Evolutionary conservation across 2,888 invertebrate species (phyloP).

Genomic region (Silvanus unidentatus): DNA sequence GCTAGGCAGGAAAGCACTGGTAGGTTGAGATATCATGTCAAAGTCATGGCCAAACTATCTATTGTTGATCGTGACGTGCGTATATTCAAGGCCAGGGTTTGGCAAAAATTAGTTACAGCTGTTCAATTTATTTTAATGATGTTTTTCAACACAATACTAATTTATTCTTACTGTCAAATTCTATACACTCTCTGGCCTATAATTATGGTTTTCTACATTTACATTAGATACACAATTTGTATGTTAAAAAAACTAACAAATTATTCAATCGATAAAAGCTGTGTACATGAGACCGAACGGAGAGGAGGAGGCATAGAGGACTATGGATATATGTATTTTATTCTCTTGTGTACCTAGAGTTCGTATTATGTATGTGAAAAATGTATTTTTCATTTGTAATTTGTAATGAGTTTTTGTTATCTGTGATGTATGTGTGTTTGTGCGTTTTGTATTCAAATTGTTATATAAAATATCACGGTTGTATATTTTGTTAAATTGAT

Average conservation of each 20-base stretch:
- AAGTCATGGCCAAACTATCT: slow-evolving; percentile 31
- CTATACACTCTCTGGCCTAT: slow-evolving; percentile 11
- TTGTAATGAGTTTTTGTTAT: too few species aligned
- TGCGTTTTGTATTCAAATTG: too few species aligned
- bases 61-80: slow-evolving; percentile 29
- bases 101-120: slow-evolving; percentile 28
- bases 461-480: too few species aligned
- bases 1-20: slow-evolving; percentile 21
- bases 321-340: too few species aligned
- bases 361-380: too few species aligned
- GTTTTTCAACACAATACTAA: slow-evolving; percentile 21
- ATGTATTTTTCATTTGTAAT: too few species aligned
- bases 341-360: too few species aligned
- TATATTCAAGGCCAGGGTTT: slow-evolving; percentile 27
- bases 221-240: background rate
- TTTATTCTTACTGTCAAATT: slow-evolving; percentile 19
- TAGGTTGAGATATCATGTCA: slow-evolving; percentile 23
- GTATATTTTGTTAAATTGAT: too few species aligned
- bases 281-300: too few species aligned
- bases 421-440: too few species aligned
- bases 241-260: background rate
- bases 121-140: slow-evolving; percentile 24
- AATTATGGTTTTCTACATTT: slow-evolving; percentile 5
- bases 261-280: too few species aligned
- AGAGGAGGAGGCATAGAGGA: too few species aligned